phyloP scores from a whole-genome alignment of 2,113 vertebrate genomes.

The Chrysochloris asiatica region DNA sequence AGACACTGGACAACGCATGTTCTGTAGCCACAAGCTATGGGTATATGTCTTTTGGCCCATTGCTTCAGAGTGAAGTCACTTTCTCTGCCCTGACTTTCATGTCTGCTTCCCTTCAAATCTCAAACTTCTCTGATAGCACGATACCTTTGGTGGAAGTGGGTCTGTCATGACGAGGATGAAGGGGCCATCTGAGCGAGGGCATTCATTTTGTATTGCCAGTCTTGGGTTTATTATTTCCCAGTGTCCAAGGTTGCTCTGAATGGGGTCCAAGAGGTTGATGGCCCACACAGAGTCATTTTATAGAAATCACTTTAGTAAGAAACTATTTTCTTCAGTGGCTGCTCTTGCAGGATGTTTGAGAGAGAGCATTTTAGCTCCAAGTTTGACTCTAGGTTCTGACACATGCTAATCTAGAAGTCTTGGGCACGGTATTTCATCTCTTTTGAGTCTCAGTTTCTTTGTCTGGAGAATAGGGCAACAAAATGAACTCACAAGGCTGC shows the following conservation, averaged over 20 bases:
- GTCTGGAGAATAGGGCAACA: background rate
- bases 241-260: background rate
- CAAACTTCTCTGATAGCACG: background rate
- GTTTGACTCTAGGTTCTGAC: background rate
- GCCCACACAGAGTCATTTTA: background rate
- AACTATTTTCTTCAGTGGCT: background rate
- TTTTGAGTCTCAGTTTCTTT: constrained; percentile 10
- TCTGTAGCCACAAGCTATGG: background rate
- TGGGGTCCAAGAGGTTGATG: background rate
- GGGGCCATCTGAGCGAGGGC: background rate
- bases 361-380: background rate
- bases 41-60: background rate
- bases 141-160: background rate
- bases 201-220: background rate
- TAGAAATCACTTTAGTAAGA: background rate
- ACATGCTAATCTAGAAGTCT: background rate
- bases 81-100: background rate
- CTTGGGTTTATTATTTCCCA: constrained; percentile 9
- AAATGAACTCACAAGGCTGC: background rate
- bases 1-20: accelerated
- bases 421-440: background rate
- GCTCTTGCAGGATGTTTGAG: background rate
- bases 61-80: background rate
- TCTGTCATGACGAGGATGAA: background rate
- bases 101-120: background rate